Evolutionary conservation across 2,888 invertebrate genomes (phyloP), one percentile per base, ranked within the genome.

Genomic region (Agonopterix arenella): DNA sequence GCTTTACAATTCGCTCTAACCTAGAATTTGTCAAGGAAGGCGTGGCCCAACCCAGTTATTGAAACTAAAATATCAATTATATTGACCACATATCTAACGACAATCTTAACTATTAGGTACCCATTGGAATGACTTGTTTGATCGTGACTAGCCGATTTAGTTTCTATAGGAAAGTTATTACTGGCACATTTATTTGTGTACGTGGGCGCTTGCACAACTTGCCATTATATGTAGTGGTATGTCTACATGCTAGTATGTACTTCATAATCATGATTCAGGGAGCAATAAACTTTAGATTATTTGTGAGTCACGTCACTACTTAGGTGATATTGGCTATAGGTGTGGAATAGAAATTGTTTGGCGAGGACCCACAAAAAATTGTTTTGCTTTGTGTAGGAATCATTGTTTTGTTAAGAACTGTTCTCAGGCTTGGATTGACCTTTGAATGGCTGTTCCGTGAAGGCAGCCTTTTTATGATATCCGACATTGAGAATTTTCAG

Each of bases 81-180:
- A 66, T 66, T 64, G 64, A 63, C 66, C 56, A 64, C 53, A 65
- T 69, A 64, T 57, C 61, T 69, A 66, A 72, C 73, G 65, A 69
- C 62, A 67, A 61, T 53, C 58, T 52, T 59, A 58, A 40, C n/a
- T 42, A 42, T 38, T 42, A 11, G 41, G 45, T 58, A 59, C 59
- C 55, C 56, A 60, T 63, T 56, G 52, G 55, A 49, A 57, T 69
- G 70, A 71, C 68, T 74, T 64, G 70, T 69, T 63, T 62, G 67
- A 64, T 82, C 86, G 86, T 86, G 86, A 88, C 86, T 81, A 58
- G 79, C 70, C 82, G 84, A 85, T 86, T 86, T 82, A 69, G 79
- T 77, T 76, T 76, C 78, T 76, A 83, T 84, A 80, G 72, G 80
- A 84, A 85, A 84, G 84, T 84, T 86, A 84, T 85, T 83, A 77